These are phyloP conservation scores for Noctua janthe DNA, from an alignment of 2,888 invertebrate species.

Conservation along the genomic window DNA sequence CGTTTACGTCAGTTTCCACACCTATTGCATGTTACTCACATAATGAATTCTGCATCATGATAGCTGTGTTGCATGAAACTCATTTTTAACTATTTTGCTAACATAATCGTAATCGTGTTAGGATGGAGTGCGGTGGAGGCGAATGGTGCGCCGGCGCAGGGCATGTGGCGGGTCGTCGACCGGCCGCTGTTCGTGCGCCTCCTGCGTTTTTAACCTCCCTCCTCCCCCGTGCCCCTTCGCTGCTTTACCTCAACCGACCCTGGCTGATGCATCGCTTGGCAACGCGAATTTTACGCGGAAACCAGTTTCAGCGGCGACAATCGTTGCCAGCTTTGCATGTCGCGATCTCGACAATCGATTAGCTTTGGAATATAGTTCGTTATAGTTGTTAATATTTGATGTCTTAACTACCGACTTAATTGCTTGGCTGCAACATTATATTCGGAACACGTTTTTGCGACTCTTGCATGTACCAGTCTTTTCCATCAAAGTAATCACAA, in stretches of 20 bases:
- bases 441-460: conserved; percentile 26
- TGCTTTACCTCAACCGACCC: conserved; percentile 85
- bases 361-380: conserved; percentile 57
- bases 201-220: conserved; percentile 86
- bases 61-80: conserved; percentile 32
- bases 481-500: conserved; percentile 23
- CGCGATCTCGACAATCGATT: conserved; percentile 74
- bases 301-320: conserved; percentile 87
- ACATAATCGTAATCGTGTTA: conserved; percentile 83
- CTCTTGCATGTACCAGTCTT: conserved; percentile 1
- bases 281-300: conserved; percentile 89
- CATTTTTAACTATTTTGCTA: conserved; percentile 74
- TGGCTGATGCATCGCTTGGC: conserved; percentile 88
- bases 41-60: conserved; percentile 21
- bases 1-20: conserved; percentile 28
- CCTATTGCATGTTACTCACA: conserved; percentile 21
- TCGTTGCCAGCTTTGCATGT: conserved; percentile 77
- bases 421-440: conserved; percentile 31
- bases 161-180: conserved; percentile 89
- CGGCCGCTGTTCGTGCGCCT: conserved; percentile 87
- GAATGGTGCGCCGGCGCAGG: conserved; percentile 87
- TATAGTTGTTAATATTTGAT: conserved; percentile 45
- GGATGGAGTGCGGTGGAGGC: conserved; percentile 81
- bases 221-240: conserved; percentile 77
- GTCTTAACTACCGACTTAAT: conserved; percentile 33